phyloP scores from a whole-genome alignment of 37 sponge, comb jelly and placozoan genomes.

The Agelas oroides region DNA sequence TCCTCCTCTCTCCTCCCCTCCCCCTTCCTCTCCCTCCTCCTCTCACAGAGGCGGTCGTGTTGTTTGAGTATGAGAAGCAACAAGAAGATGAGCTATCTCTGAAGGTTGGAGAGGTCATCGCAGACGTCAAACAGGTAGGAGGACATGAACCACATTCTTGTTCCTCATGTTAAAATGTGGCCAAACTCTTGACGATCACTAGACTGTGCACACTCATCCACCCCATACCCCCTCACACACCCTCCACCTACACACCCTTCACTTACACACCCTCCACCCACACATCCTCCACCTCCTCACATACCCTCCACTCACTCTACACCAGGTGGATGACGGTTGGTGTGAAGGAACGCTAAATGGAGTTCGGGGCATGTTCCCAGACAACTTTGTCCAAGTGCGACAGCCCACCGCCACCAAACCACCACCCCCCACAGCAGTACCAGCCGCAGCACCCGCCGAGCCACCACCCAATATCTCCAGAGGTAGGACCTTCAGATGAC shows the following conservation, averaged over 20 bases:
- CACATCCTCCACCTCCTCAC: neutral
- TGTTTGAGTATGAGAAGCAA: constrained; percentile 64
- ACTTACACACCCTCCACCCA: neutral
- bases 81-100: constrained; percentile 82
- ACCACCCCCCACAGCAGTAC: neutral
- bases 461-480: neutral
- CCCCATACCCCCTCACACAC: neutral
- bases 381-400: constrained; percentile 77
- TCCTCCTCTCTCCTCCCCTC: neutral
- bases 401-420: constrained; percentile 9
- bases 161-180: too few species aligned
- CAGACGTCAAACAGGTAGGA: constrained; percentile 34
- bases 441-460: constrained; percentile 13
- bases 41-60: constrained; percentile 59
- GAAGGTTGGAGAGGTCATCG: constrained; percentile 68
- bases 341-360: constrained; percentile 75
- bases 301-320: neutral
- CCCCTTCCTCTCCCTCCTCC: neutral
- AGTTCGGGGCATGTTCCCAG: constrained; percentile 76
- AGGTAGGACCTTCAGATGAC: too few species aligned
- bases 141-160: too few species aligned
- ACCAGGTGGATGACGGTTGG: constrained; percentile 78
- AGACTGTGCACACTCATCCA: neutral
- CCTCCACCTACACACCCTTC: too few species aligned
- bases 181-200: too few species aligned